phyloP scores from a whole-genome alignment of 1,140 invertebrate genomes.

The Aporrectodea caliginosa region DNA sequence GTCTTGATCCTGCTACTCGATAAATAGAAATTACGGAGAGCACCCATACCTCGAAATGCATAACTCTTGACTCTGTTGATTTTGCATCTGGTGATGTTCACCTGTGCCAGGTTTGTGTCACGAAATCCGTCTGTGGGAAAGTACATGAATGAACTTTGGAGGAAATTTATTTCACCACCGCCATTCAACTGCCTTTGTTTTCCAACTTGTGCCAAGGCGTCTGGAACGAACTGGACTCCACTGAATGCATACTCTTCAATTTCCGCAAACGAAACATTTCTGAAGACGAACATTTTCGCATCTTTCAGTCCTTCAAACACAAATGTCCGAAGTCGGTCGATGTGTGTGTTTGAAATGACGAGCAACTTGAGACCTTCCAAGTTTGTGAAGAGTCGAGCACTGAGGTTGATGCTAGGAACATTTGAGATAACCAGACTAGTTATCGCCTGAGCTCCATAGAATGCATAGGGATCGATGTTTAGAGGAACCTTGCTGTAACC shows the following conservation, averaged over 20 bases:
- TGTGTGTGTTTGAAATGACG: neutral
- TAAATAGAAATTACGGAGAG: neutral
- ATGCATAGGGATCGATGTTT: neutral
- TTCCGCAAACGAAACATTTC: neutral
- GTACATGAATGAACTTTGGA: neutral
- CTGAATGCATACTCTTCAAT: neutral
- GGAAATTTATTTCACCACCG: neutral
- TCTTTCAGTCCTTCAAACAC: neutral
- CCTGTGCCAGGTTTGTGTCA: neutral
- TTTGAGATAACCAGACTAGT: neutral
- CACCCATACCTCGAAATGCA: neutral
- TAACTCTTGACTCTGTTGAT: neutral
- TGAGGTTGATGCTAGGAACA: neutral
- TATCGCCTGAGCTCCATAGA: neutral
- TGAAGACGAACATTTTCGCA: neutral
- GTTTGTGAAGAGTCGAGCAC: neutral
- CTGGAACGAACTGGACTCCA: neutral
- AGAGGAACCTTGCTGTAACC: neutral
- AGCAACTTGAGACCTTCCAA: neutral
- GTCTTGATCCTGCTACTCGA: neutral
- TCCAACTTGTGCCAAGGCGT: neutral
- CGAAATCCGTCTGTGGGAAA: neutral
- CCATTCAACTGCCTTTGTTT: neutral
- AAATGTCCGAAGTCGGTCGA: neutral
- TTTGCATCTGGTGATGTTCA: neutral